Evolutionary conservation across 2,888 invertebrate genomes (phyloP).

Genomic region (Cecidostiba fungosa): DNA sequence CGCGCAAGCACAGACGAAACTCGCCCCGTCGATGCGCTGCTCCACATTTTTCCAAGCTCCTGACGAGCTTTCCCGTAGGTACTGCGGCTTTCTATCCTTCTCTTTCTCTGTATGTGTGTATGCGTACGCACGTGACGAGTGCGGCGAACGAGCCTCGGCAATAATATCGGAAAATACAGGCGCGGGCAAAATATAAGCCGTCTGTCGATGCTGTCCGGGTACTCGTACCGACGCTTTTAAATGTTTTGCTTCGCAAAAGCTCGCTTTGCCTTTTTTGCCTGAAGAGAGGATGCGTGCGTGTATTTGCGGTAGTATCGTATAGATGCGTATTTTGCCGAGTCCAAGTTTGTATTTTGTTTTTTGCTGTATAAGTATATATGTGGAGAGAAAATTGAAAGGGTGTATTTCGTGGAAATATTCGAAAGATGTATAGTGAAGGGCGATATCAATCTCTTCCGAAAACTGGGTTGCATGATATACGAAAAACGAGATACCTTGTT

Average conservation of each 20-base stretch:
- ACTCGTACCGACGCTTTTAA: not conserved
- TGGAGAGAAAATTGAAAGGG: not conserved
- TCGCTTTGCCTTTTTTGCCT: not conserved
- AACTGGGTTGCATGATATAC: too few species aligned
- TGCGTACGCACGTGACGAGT: constrained; percentile 60
- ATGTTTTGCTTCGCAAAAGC: not conserved
- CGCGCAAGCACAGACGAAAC: constrained; percentile 52
- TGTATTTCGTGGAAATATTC: not conserved
- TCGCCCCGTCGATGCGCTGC: constrained; percentile 64
- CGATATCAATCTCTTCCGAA: too few species aligned
- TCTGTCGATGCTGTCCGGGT: not conserved
- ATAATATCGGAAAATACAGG: constrained; percentile 40
- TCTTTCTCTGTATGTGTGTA: not conserved
- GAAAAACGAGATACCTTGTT: too few species aligned
- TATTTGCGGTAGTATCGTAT: not conserved
- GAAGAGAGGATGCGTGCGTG: not conserved
- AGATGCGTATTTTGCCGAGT: not conserved
- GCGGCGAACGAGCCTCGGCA: constrained; percentile 61
- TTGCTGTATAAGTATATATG: not conserved
- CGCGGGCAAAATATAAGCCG: not conserved
- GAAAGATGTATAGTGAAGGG: too few species aligned
- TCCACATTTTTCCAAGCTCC: constrained; percentile 73
- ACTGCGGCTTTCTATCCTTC: not conserved
- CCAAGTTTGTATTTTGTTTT: not conserved
- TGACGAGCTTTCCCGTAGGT: not conserved